Percentiles rank a stretch among this genome's conserved stretches.
phyloP scores from a whole-genome alignment of 2,797 vertebrate genomes.

The Argya squamiceps region DNA sequence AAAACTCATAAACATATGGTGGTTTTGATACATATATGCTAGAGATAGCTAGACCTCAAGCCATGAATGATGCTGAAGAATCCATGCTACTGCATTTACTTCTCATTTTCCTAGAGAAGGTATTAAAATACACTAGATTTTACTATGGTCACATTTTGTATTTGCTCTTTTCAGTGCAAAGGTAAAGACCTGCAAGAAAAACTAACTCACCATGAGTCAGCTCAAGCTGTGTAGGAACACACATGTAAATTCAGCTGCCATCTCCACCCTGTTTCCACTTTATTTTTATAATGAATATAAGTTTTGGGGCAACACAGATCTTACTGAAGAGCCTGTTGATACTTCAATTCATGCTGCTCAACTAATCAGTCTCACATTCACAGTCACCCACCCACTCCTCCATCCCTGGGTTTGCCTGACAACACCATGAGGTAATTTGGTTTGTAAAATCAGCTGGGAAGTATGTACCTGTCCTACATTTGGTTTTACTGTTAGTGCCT shows the following conservation, averaged over 20 bases:
- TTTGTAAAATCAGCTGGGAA: background rate
- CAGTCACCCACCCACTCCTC: background rate
- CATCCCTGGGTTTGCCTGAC: background rate
- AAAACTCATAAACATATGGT: background rate
- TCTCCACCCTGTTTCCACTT: background rate
- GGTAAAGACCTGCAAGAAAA: background rate
- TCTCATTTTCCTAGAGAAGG: background rate
- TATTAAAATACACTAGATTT: background rate
- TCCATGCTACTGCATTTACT: background rate
- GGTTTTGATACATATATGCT: background rate
- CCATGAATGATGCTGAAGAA: background rate
- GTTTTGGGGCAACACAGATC: background rate
- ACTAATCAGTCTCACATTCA: background rate
- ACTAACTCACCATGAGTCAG: background rate
- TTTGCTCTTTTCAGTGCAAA: background rate
- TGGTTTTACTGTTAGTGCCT: background rate
- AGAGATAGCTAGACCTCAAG: background rate
- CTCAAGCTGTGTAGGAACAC: background rate
- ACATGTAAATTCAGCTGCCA: background rate
- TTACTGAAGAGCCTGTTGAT: background rate
- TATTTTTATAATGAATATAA: background rate
- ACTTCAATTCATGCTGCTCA: background rate
- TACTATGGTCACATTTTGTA: background rate
- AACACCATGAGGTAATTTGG: background rate
- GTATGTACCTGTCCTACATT: background rate